Evolutionary conservation across 2,888 invertebrate species (phyloP).

Genomic region (Baronia brevicornis): DNA sequence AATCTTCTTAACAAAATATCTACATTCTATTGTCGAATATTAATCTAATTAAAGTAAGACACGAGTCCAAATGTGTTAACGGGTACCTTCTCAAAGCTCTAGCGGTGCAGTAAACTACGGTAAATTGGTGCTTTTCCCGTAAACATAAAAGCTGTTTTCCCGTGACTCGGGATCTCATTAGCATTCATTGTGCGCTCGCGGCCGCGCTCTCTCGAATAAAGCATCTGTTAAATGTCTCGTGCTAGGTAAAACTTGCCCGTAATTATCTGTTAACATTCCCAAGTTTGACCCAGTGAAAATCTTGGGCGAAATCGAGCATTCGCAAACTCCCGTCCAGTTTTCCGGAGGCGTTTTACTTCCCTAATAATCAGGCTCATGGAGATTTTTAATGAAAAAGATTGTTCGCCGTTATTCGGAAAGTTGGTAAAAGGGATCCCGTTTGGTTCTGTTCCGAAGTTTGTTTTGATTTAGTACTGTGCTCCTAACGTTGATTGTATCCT

Average conservation of each 20-base stretch:
- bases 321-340: conserved; percentile 46
- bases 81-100: conserved; percentile 53
- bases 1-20: conserved; percentile 19
- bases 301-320: conserved; percentile 53
- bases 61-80: conserved; percentile 72
- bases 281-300: conserved; percentile 73
- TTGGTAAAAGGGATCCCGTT: conserved; percentile 66
- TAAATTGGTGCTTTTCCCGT: conserved; percentile 38
- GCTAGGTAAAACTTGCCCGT: conserved; percentile 70
- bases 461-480: conserved; percentile 68
- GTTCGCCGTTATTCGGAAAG: conserved; percentile 71
- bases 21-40: conserved; percentile 55
- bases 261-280: conserved; percentile 75
- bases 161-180: conserved; percentile 51
- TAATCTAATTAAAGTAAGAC: conserved; percentile 73
- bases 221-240: conserved; percentile 76
- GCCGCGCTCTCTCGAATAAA: conserved; percentile 68
- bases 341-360: conserved; percentile 69
- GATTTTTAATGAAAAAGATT: conserved; percentile 75
- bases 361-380: conserved; percentile 70
- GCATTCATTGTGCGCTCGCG: conserved; percentile 71
- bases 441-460: conserved; percentile 57
- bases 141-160: conserved; percentile 42
- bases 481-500: conserved; percentile 59
- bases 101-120: conserved; percentile 26